phyloP scores from a whole-genome alignment of 2,888 invertebrate genomes.

The Apamea crenata region DNA sequence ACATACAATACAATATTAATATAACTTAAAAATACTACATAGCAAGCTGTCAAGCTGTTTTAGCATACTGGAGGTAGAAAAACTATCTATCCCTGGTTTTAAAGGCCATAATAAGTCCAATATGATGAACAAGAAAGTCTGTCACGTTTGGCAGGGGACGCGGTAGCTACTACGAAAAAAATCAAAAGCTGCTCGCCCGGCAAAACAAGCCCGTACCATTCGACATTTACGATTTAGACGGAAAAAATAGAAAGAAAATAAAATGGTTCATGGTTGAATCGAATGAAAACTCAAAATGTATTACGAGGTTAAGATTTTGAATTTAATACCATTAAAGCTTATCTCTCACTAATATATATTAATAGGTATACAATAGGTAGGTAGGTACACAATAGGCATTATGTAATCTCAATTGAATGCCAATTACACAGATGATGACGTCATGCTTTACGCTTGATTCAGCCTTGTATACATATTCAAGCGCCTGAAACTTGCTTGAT shows the following conservation, averaged over 20 bases:
- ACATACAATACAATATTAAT: no score
- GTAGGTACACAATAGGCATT: slow-evolving; percentile 14
- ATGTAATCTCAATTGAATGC: slow-evolving; percentile 25
- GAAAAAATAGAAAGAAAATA: neutral
- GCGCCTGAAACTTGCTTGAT: slow-evolving; percentile 43
- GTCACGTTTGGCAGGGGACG: neutral
- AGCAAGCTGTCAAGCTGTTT: no score
- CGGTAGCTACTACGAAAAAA: neutral
- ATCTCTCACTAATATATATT: neutral
- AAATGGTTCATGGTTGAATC: neutral
- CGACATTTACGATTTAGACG: no score
- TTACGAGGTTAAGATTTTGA: neutral
- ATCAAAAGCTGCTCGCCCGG: neutral
- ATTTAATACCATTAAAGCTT: slow-evolving; percentile 3
- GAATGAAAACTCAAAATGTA: neutral
- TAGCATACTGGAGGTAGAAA: no score
- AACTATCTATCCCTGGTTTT: no score
- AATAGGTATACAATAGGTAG: no score
- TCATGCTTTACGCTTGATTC: slow-evolving; percentile 34
- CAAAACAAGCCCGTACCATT: neutral
- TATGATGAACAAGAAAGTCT: neutral
- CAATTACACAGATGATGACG: slow-evolving; percentile 28
- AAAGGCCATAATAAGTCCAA: neutral
- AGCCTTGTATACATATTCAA: slow-evolving; percentile 22
- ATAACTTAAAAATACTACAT: no score